Base-by-base conservation (phyloP, 2,888 invertebrate species). In the Drosophila recens region DNA sequence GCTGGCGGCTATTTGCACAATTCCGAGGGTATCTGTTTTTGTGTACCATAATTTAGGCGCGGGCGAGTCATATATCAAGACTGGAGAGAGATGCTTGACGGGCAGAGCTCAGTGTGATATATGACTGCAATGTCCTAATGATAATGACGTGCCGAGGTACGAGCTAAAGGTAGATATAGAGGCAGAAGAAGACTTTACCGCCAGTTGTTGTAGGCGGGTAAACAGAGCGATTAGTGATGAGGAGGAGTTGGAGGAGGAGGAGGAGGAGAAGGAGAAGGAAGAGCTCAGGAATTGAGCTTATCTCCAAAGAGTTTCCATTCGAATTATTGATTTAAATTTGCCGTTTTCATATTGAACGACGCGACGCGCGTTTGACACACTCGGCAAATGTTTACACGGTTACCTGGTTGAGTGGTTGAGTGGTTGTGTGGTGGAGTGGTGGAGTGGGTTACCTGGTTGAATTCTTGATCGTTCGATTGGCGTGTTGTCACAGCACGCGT, bases 1-100 rank as follows among this genome's bases (percentile, higher is more conserved):
- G 84, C 85, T 80, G 81, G 63, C 84, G 84, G 85, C 85, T 86
- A 89, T 86, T 86, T 86, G 75, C 82, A 84, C 87, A 80, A 76
- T 77, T 79, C 42, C 48, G 48, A 66, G 45, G 38, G 30, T 34
- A 65, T n/a, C 38, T 38, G 10, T 38, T 30, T 8, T 15, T 68
- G 51, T 46, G 69, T 68, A 61, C 69, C 75, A 81, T 85, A 75
- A 84, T 84, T 89, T 79, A 86, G 87, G 82, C 70, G 87, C 79
- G 84, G 75, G 89, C 69, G 87, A 80, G 74, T 59, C 68, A 80
- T 84, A 81, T 87, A 79, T 87, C 78, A 85, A 56, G 36, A 33
- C 33, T 36, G 33, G 15, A 11, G 13, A 8, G 58, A 54, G 63
- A 65, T 52, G 61, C 71, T 61, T 57, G 69, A 67, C 62, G 61